Conservation (phyloP, 2,888 invertebrate genomes). For the Thysanoteuthis rhombus region DNA sequence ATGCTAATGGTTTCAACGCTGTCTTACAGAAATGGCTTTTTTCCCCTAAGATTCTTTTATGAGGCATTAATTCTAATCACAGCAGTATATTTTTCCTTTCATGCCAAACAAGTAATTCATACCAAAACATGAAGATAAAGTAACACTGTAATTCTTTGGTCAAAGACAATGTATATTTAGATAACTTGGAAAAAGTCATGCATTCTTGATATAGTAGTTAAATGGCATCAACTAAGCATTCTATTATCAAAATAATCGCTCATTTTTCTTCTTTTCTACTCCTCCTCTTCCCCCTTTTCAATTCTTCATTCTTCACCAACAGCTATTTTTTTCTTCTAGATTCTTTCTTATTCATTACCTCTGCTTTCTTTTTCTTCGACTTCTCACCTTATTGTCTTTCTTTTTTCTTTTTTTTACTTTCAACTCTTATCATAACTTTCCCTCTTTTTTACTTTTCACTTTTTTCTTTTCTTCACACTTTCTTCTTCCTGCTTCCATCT, state of each 20-base stretch:
- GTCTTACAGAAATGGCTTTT: no score
- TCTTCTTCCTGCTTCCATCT: not conserved
- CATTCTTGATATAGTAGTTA: not conserved
- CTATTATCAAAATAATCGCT: no score
- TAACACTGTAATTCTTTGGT: not conserved
- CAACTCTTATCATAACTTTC: not conserved
- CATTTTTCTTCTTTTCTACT: no score
- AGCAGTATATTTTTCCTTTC: no score
- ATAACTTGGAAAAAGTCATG: not conserved
- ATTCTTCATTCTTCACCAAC: no score
- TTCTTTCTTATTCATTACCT: not conserved
- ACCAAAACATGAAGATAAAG: no score
- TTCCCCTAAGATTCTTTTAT: no score
- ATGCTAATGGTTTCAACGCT: no score
- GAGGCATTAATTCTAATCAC: no score
- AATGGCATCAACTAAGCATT: not conserved
- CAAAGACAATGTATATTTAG: not conserved
- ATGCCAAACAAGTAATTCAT: no score
- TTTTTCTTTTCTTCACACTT: not conserved
- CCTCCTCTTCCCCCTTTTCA: no score
- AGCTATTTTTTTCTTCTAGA: not conserved
- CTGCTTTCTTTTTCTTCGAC: not conserved
- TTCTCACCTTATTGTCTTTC: not conserved
- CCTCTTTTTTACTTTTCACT: not conserved
- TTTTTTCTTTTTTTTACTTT: not conserved